These are phyloP conservation scores for Spinus olivaceus DNA, from an alignment of 2,797 vertebrate genomes.

Conservation along the genomic window DNA sequence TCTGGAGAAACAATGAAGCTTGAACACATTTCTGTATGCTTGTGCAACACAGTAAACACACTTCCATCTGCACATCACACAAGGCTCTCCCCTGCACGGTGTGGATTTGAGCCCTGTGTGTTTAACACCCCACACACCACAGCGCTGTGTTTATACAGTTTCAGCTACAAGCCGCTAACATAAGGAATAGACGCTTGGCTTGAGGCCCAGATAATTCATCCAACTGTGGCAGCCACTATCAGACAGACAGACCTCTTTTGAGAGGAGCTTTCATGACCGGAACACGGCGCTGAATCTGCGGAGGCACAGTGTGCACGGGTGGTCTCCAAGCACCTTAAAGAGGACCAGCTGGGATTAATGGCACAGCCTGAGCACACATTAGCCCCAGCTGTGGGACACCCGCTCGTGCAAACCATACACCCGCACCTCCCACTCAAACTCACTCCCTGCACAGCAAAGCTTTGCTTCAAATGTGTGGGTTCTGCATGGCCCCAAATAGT, in stretches of 20 bases:
- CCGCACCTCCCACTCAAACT: not conserved
- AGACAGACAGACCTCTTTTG: constrained; percentile 3
- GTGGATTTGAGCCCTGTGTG: not conserved
- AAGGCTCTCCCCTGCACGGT: not conserved
- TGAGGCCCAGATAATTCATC: constrained; percentile 23
- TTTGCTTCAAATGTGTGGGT: not conserved
- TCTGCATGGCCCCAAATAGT: accelerated
- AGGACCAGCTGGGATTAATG: constrained; percentile 33
- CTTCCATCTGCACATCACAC: not conserved
- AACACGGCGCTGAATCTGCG: not conserved
- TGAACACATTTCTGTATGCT: not conserved
- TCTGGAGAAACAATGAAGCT: not conserved
- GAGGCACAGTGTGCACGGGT: constrained; percentile 10
- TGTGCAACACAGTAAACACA: not conserved
- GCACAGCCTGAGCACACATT: not conserved
- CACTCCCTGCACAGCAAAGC: not conserved
- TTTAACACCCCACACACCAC: not conserved
- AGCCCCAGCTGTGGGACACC: not conserved
- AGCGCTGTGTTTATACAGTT: not conserved
- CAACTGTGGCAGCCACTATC: not conserved
- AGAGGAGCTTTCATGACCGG: not conserved
- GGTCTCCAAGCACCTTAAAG: constrained; percentile 36
- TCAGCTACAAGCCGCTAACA: constrained; percentile 15
- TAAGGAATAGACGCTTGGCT: constrained; percentile 27
- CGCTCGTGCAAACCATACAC: accelerated